Conservation (phyloP, 2,888 invertebrate genomes). For the Dasypolia templi region DNA sequence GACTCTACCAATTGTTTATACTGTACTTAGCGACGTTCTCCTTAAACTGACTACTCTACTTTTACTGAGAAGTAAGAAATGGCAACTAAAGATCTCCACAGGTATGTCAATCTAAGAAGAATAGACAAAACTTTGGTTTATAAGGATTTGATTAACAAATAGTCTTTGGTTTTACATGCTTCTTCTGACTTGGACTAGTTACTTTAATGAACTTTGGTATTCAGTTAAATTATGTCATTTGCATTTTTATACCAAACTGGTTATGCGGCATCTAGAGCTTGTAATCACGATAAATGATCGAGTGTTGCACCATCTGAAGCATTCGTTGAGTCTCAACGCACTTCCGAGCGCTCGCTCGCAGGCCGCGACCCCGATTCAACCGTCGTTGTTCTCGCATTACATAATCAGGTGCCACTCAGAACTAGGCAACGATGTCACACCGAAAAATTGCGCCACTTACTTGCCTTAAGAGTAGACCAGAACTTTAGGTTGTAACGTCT, state of each 20-base stretch:
- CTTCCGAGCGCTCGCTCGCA: slow-evolving; percentile 83
- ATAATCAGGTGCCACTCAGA: slow-evolving; percentile 87
- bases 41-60: neutral
- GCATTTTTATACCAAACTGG: slow-evolving; percentile 35
- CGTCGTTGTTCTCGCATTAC: slow-evolving; percentile 87
- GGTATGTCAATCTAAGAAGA: too few species aligned
- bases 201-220: slow-evolving; percentile 7
- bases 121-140: neutral
- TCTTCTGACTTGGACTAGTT: neutral
- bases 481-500: slow-evolving; percentile 61
- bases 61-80: neutral
- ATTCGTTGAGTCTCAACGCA: slow-evolving; percentile 75
- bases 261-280: slow-evolving; percentile 51
- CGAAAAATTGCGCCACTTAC: slow-evolving; percentile 89
- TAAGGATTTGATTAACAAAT: neutral
- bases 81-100: neutral
- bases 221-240: slow-evolving; percentile 47
- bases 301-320: slow-evolving; percentile 72
- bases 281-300: slow-evolving; percentile 66
- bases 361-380: slow-evolving; percentile 86
- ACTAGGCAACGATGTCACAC: slow-evolving; percentile 90
- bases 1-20: neutral
- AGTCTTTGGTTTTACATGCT: neutral
- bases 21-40: neutral
- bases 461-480: slow-evolving; percentile 64